Percentiles rank a stretch among this genome's conserved stretches.
Evolutionary conservation across 2,113 vertebrate genomes (phyloP).

Genomic region (Bombycilla garrulus): DNA sequence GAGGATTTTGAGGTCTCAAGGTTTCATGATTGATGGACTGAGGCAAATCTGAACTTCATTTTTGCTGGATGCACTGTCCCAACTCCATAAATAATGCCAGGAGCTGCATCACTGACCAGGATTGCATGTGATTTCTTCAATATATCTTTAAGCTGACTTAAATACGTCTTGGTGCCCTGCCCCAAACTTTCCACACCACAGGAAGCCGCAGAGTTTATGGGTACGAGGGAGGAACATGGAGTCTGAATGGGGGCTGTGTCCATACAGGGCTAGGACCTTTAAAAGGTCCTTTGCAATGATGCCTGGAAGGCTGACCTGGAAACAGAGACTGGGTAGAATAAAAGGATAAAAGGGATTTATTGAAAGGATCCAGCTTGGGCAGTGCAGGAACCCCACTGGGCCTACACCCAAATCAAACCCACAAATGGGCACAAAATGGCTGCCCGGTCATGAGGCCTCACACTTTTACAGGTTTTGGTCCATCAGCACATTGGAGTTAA

Average conservation of each 20-base stretch:
- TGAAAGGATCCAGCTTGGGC: too few relatives aligned
- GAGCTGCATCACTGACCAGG: neutral
- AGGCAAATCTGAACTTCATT: neutral
- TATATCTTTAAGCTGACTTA: neutral
- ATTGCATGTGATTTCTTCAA: neutral
- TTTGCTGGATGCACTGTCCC: neutral
- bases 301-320: too few relatives aligned
- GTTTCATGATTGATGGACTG: neutral
- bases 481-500: too few relatives aligned
- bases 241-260: too few relatives aligned
- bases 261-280: too few relatives aligned
- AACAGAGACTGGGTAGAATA: too few relatives aligned
- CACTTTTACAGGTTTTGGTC: too few relatives aligned
- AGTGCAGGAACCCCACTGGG: too few relatives aligned
- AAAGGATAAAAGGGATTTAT: too few relatives aligned
- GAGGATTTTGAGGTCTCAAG: neutral
- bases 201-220: rapidly evolving
- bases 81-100: neutral
- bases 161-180: neutral
- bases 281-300: neutral
- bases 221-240: rapidly evolving
- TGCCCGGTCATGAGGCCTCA: too few relatives aligned
- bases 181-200: neutral
- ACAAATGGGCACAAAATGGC: too few relatives aligned
- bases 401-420: too few relatives aligned